Conservation (phyloP, 2,797 vertebrate genomes). For the Cyprinodon diabolis region DNA sequence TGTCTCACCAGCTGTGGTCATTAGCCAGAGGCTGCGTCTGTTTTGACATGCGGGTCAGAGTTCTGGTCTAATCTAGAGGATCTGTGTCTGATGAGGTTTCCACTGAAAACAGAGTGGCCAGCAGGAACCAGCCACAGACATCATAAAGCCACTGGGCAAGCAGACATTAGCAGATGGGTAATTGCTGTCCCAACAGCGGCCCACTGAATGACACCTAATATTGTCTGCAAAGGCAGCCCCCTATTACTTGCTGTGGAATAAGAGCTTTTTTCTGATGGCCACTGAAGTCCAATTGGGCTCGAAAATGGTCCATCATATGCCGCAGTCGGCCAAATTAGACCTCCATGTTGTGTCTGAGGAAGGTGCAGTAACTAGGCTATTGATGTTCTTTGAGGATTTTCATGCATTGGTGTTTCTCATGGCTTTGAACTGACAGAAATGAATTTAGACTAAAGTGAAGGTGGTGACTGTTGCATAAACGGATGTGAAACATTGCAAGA, state of each 20-base stretch:
- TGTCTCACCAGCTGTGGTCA: conserved; percentile 57
- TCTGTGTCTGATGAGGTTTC: conserved; percentile 68
- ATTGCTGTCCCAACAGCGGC: conserved; percentile 66
- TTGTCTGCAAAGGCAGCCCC: conserved; percentile 56
- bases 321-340: conserved; percentile 62
- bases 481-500: conserved; percentile 43
- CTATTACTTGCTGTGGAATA: conserved; percentile 67
- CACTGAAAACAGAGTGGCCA: conserved; percentile 59
- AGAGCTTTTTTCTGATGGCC: conserved; percentile 62
- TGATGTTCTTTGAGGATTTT: conserved; percentile 72
- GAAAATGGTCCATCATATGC: conserved; percentile 76
- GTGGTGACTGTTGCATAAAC: conserved; percentile 48
- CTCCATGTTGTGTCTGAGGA: conserved; percentile 58
- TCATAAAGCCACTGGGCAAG: conserved; percentile 49
- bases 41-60: conserved; percentile 56
- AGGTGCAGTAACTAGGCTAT: conserved; percentile 57
- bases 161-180: conserved; percentile 73
- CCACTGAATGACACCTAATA: conserved; percentile 75
- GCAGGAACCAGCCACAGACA: conserved; percentile 46
- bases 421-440: conserved; percentile 47
- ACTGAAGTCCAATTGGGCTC: conserved; percentile 69
- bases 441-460: conserved; percentile 45
- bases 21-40: conserved; percentile 55
- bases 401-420: conserved; percentile 49
- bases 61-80: conserved; percentile 67